Evolutionary conservation across 2,888 invertebrate species (phyloP).

Genomic region (Microctonus brassicae): DNA sequence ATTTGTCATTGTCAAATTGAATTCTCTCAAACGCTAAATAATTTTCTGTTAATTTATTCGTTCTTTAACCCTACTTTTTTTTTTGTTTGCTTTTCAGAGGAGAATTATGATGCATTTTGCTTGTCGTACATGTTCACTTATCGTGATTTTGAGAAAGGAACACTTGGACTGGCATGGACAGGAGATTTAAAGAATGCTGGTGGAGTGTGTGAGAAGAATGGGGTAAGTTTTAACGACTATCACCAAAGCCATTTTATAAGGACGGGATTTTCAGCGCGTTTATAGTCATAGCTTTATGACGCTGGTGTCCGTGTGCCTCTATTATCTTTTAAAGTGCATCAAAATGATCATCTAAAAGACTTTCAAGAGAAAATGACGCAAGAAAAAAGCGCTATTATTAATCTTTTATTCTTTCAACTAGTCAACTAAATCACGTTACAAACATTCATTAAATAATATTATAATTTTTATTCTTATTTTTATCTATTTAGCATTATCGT

Average conservation of each 20-base stretch:
- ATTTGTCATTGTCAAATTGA: neutral
- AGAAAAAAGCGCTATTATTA: neutral
- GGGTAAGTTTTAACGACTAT: slow-evolving; percentile 74
- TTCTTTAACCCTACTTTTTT: neutral
- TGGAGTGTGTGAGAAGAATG: slow-evolving; percentile 96
- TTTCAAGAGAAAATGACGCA: neutral
- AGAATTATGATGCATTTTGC: slow-evolving; percentile 97
- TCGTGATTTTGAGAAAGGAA: slow-evolving; percentile 93
- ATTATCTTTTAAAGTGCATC: slow-evolving; percentile 3
- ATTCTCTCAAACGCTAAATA: neutral
- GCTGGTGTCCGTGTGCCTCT: neutral
- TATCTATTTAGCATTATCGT: slow-evolving; percentile 82
- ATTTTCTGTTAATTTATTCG: neutral
- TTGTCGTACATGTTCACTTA: slow-evolving; percentile 98
- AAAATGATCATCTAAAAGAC: neutral
- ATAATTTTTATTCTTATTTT: neutral
- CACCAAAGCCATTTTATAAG: neutral
- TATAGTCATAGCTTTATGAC: neutral
- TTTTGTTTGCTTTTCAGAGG: slow-evolving; percentile 74
- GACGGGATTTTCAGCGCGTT: neutral
- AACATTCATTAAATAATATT: too few species aligned
- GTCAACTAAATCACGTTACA: too few species aligned
- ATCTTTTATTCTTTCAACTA: too few species aligned
- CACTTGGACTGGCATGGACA: slow-evolving; percentile 96
- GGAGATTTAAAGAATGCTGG: slow-evolving; percentile 94